Conservation (phyloP, 2,797 vertebrate genomes). For the Cirrhinus molitorella region DNA sequence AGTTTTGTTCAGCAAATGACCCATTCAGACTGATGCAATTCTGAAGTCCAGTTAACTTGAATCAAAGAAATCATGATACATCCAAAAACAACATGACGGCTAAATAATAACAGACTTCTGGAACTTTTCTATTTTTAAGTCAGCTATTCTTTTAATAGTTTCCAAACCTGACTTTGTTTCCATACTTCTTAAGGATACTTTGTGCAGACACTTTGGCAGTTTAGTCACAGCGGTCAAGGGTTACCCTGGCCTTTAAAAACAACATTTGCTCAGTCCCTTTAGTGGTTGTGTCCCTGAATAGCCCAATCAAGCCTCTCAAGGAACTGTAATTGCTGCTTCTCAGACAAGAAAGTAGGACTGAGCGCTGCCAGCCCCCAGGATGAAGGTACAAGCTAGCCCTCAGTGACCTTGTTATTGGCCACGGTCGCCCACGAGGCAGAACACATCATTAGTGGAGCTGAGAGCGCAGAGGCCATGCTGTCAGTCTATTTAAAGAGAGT, state of each 20-base stretch:
- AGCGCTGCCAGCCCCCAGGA: not conserved
- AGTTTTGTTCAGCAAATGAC: not conserved
- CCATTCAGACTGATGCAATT: not conserved
- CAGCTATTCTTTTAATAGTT: not conserved
- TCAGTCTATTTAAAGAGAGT: slow-evolving; percentile 47
- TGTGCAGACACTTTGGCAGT: not conserved
- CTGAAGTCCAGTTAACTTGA: not conserved
- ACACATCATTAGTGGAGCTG: slow-evolving; percentile 26
- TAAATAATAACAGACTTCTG: not conserved
- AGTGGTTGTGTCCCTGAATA: slow-evolving; percentile 24
- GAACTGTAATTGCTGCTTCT: slow-evolving; percentile 29
- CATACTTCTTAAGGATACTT: not conserved
- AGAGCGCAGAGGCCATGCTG: slow-evolving; percentile 25
- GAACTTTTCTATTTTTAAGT: not conserved
- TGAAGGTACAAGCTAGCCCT: slow-evolving; percentile 5
- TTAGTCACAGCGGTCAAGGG: slow-evolving; percentile 15
- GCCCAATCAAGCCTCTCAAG: slow-evolving; percentile 19
- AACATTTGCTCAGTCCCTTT: slow-evolving; percentile 27
- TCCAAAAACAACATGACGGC: not conserved
- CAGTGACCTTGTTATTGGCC: slow-evolving; percentile 41
- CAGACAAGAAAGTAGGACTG: slow-evolving; percentile 19
- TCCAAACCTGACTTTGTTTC: slow-evolving; percentile 41
- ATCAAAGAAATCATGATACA: not conserved
- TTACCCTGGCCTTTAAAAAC: slow-evolving; percentile 42
- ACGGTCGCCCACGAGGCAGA: slow-evolving; percentile 8